A percentile compares a stretch with the other conserved stretches of the same genome.
phyloP scores from a whole-genome alignment of 2,113 vertebrate genomes.

The Datnioides undecimradiatus region DNA sequence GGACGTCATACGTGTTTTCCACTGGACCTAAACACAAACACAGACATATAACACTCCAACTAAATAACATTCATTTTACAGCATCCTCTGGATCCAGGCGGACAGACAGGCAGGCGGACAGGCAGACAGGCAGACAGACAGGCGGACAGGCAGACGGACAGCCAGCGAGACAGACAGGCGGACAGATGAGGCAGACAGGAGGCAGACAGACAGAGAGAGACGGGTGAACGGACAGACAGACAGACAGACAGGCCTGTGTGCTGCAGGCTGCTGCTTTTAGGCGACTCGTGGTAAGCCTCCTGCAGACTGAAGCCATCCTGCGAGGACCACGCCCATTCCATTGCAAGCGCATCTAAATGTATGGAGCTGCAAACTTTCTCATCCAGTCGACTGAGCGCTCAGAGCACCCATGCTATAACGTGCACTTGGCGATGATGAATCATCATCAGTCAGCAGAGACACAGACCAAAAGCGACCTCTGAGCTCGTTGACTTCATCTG shows the following conservation, averaged over 20 bases:
- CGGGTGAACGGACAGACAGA: not conserved
- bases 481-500: not conserved
- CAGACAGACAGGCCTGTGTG: not conserved
- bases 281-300: constrained; percentile 64
- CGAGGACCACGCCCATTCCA: constrained; percentile 22
- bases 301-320: constrained; percentile 42
- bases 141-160: not conserved
- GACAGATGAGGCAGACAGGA: not conserved
- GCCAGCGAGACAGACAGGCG: not conserved
- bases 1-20: too few species aligned
- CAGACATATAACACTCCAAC: too few species aligned
- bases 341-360: constrained; percentile 40
- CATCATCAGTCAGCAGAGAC: not conserved
- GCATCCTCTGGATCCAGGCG: too few species aligned
- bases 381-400: constrained; percentile 1
- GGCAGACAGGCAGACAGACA: too few species aligned
- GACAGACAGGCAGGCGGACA: not conserved
- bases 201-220: not conserved
- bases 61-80: too few species aligned
- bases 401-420: too few species aligned
- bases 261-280: constrained; percentile 71
- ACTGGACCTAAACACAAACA: too few species aligned
- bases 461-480: not conserved
- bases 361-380: constrained; percentile 38
- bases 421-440: not conserved